phyloP scores from a whole-genome alignment of 2,797 vertebrate species.

The Amblyopsis hoosieri region DNA sequence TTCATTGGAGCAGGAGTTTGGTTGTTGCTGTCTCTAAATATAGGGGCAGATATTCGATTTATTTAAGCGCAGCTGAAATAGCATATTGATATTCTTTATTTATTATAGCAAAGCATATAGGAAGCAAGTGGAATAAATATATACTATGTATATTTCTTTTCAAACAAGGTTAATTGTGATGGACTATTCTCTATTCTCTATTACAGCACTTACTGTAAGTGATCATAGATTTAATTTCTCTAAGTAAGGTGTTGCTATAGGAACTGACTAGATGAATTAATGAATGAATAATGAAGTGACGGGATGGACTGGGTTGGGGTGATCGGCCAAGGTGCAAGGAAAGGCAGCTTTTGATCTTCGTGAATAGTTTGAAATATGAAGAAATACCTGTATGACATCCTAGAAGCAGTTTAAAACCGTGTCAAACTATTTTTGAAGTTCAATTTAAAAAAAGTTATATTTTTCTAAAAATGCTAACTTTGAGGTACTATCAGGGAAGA shows the following conservation, averaged over 20 bases:
- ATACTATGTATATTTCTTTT: too few relatives aligned
- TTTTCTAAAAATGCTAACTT: conserved; percentile 1
- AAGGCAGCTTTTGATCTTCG: conserved; percentile 20
- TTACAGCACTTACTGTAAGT: conserved; percentile 11
- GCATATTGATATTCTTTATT: too few relatives aligned
- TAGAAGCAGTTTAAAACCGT: conserved; percentile 4
- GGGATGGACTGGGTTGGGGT: conserved; percentile 28
- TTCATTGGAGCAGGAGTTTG: neutral
- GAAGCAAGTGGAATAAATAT: too few relatives aligned
- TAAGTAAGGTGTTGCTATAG: conserved; percentile 30
- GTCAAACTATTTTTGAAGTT: neutral
- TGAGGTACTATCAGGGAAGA: neutral
- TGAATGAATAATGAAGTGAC: conserved; percentile 62
- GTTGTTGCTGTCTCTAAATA: conserved; percentile 14
- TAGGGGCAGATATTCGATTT: conserved; percentile 2
- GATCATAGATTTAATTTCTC: conserved; percentile 28
- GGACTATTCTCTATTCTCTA: too few relatives aligned
- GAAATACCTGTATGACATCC: conserved; percentile 8
- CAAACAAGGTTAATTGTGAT: too few relatives aligned
- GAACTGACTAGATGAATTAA: conserved; percentile 31
- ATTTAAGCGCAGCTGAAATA: too few relatives aligned
- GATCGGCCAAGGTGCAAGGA: conserved; percentile 22
- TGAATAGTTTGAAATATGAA: conserved; percentile 25
- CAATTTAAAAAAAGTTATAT: neutral
- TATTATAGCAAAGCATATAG: too few relatives aligned